Evolutionary conservation across 2,113 vertebrate genomes (phyloP).

Genomic region (Callorhinus ursinus): DNA sequence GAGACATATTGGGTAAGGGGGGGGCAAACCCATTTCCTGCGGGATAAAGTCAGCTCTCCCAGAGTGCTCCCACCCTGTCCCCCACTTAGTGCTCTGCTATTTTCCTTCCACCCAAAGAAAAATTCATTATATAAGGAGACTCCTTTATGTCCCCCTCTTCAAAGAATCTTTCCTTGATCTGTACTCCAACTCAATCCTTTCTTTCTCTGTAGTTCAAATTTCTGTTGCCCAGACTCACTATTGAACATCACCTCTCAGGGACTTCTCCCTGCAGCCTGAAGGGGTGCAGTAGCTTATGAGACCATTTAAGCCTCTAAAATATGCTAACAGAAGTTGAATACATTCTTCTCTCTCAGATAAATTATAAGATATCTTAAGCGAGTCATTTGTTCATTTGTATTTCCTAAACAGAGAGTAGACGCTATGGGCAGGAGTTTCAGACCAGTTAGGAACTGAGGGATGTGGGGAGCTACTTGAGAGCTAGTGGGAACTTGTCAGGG

Average conservation of each 20-base stretch:
- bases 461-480: background rate
- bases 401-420: background rate
- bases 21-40: background rate
- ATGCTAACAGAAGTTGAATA: background rate
- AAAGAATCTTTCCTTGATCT: background rate
- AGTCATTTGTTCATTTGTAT: background rate
- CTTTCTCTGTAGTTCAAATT: background rate
- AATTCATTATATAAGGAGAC: background rate
- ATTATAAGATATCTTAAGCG: background rate
- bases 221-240: background rate
- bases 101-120: background rate
- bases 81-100: fast-evolving
- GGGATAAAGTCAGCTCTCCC: background rate
- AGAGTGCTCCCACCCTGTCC: fast-evolving
- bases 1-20: background rate
- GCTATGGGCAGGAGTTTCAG: background rate
- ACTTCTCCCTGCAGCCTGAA: background rate
- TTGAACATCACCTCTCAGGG: background rate
- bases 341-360: background rate
- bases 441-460: background rate
- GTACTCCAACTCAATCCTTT: background rate
- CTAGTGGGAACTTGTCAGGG: background rate
- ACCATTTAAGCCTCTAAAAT: background rate
- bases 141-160: background rate
- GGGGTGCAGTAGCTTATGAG: background rate